phyloP scores from a whole-genome alignment of 2,888 invertebrate genomes.

The Meiosimyza decipiens region DNA sequence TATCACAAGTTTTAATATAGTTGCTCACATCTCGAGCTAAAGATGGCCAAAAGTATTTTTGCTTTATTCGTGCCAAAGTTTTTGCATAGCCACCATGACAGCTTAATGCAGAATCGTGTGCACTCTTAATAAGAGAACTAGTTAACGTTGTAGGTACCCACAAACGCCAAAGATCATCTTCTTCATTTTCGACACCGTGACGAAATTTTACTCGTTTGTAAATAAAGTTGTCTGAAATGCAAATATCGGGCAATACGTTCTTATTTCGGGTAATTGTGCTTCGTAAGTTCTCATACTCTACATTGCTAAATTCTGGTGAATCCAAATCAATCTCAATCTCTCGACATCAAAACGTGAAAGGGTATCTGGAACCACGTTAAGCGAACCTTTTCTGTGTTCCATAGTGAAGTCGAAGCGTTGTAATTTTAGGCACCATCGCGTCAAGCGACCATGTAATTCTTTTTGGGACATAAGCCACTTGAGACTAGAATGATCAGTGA shows the following conservation, averaged over 20 bases:
- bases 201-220: conserved; percentile 6
- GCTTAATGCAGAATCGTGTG: conserved; percentile 12
- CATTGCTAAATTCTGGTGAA: conserved; percentile 4
- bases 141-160: background rate
- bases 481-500: conserved; percentile 50
- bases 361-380: conserved; percentile 49
- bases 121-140: background rate
- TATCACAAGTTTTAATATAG: background rate
- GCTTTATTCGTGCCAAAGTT: conserved; percentile 25
- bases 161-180: conserved; percentile 21
- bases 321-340: conserved; percentile 10
- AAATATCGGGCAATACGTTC: background rate
- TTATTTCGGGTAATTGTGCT: background rate
- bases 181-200: background rate
- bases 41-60: conserved; percentile 12
- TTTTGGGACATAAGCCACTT: conserved; percentile 50
- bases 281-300: background rate
- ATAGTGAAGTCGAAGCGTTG: conserved; percentile 43
- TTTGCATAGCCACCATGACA: conserved; percentile 37
- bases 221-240: background rate
- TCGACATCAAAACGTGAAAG: conserved; percentile 39
- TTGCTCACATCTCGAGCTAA: background rate
- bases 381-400: conserved; percentile 47
- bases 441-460: conserved; percentile 48
- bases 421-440: conserved; percentile 47